A percentile compares a stretch with the other conserved stretches of the same genome.
phyloP scores from a whole-genome alignment of 2,113 vertebrate genomes.

The Poecilia latipinna region DNA sequence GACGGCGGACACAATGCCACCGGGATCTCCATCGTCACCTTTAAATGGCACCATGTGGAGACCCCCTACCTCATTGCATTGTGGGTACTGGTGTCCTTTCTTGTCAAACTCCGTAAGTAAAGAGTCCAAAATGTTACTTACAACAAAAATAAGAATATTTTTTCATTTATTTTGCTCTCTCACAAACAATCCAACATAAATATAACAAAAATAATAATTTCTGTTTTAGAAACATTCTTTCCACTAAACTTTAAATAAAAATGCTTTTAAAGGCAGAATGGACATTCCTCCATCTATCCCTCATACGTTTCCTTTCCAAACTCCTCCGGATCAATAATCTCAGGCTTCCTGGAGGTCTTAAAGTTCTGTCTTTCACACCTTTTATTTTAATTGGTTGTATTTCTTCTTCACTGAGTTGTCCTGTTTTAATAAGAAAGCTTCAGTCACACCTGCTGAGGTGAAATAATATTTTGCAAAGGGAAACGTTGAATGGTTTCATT shows the following conservation, averaged over 20 bases:
- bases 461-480: not conserved
- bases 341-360: not conserved
- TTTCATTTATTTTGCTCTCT: too few relatives aligned
- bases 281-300: not conserved
- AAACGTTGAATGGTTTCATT: slow-evolving; percentile 3
- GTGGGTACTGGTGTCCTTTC: slow-evolving; percentile 89
- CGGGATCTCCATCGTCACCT: slow-evolving; percentile 82
- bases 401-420: too few relatives aligned
- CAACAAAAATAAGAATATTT: too few relatives aligned
- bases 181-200: too few relatives aligned
- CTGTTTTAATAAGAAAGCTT: not conserved
- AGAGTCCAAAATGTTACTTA: not conserved
- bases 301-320: not conserved
- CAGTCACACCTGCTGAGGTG: not conserved
- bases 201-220: too few relatives aligned
- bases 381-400: not conserved
- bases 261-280: not conserved
- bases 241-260: not conserved
- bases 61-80: slow-evolving; percentile 83
- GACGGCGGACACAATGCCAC: slow-evolving; percentile 11
- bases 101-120: slow-evolving; percentile 89
- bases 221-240: too few relatives aligned
- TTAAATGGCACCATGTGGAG: slow-evolving; percentile 89
- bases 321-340: not conserved
- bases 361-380: not conserved